Percentiles rank a stretch among this genome's conserved stretches.
Conservation (phyloP, 2,113 vertebrate species). For the Pachyramphus minor region DNA sequence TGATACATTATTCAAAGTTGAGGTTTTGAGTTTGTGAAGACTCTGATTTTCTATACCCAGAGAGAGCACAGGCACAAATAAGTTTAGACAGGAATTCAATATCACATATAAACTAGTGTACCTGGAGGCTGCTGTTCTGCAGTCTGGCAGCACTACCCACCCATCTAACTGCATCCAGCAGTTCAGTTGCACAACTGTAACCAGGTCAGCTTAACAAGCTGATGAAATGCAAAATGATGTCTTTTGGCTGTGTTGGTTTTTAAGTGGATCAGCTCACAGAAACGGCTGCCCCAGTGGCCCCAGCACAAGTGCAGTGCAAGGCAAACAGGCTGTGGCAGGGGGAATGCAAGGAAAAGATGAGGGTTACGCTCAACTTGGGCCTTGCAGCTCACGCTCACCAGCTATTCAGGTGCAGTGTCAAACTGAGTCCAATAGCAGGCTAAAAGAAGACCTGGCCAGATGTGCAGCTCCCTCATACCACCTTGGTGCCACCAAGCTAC, state of each 20-base stretch:
- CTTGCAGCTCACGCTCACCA: background rate
- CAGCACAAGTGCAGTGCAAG: background rate
- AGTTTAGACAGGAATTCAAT: background rate
- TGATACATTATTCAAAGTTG: background rate
- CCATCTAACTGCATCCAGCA: background rate
- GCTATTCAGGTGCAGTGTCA: background rate
- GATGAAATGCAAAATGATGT: background rate
- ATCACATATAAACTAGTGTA: background rate
- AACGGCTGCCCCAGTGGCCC: background rate
- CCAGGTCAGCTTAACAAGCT: background rate
- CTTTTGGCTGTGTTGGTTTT: background rate
- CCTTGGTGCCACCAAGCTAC: background rate
- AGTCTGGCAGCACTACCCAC: background rate
- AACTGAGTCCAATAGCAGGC: background rate
- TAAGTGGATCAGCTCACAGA: background rate
- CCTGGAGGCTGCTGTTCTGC: background rate
- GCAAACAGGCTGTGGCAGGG: background rate
- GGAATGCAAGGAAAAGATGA: background rate
- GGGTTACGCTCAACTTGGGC: background rate
- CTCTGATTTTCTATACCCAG: background rate
- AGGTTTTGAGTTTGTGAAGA: background rate
- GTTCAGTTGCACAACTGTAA: background rate
- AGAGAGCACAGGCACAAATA: background rate
- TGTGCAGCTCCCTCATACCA: background rate
- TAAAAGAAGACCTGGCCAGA: background rate